Evolutionary conservation across 1,140 invertebrate species (phyloP), one percentile per base, ranked within the genome.

Genomic region (Hormaphis cornu): DNA sequence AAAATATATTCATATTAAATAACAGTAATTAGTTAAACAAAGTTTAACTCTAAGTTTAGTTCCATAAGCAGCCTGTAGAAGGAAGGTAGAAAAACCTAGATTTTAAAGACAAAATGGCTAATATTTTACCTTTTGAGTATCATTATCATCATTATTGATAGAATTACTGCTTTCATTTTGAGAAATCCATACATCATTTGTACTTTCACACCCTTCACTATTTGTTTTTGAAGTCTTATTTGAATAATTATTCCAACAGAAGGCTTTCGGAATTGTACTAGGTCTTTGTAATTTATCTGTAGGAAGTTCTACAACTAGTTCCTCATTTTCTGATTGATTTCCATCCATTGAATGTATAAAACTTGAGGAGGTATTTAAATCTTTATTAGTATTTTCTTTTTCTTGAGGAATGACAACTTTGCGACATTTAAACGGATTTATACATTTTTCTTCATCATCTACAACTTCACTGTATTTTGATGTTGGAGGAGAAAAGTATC

Each of bases 371-470:
- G 2, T 16, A 40, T 59, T 59, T 2, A 26, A 42, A 59, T 59
- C 10, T 0, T 44, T 9, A 20, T 28, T 46, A 18, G 4, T 44
- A 7, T 46, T 20, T 9, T 28, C 24, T 12, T 20, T 20, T 46
- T 61, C 35, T 37, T 40, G 18, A 46, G n/a, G 1, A 20, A 46
- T 14, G 9, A 10, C 16, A n/a, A 24, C 50, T 35, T 66, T 66
- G 12, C 61, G 61, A n/a, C 28, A 24, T 22, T 66, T 66, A 35
- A 66, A 66, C 12, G 61, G 61, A 66, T 66, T 66, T 22, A 66
- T 48, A 4, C 28, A 50, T 5, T 66, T 16, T 50, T 50, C 24
- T 28, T 63, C 58, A 30, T n/a, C n/a, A n/a, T n/a, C n/a, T n/a
- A 30, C 1, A 44, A 61, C 22, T 14, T 35, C 18, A 28, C 1